phyloP scores from a whole-genome alignment of 2,113 vertebrate species.

The Colinus virginianus region DNA sequence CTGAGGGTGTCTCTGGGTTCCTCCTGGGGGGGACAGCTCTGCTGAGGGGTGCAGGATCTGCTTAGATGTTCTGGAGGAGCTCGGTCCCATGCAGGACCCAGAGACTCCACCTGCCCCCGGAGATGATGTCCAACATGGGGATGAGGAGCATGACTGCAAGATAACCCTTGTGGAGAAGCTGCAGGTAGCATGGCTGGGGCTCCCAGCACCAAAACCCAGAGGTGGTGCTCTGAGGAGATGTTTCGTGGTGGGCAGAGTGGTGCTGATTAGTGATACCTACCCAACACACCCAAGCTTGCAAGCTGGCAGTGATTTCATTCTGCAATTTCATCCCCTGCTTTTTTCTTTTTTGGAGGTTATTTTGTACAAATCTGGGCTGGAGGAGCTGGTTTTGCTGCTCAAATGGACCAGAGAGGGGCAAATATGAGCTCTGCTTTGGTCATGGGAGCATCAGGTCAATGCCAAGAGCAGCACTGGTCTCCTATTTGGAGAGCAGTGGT shows the following conservation, averaged over 20 bases:
- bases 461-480: neutral
- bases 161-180: neutral
- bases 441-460: neutral
- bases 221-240: neutral
- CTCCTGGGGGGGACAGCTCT: rapidly evolving
- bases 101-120: rapidly evolving
- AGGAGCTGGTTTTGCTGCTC: neutral
- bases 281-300: rapidly evolving
- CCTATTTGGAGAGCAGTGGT: neutral
- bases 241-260: no score
- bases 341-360: neutral
- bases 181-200: rapidly evolving
- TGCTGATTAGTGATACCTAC: rapidly evolving
- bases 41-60: neutral
- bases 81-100: no score
- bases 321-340: neutral
- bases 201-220: neutral
- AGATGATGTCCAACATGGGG: rapidly evolving
- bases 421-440: neutral
- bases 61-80: neutral
- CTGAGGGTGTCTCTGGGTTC: neutral
- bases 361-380: neutral
- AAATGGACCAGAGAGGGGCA: neutral
- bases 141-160: rapidly evolving
- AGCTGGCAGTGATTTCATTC: neutral